These are phyloP conservation scores for Adelges cooleyi DNA, from an alignment of 1,140 invertebrate species.

Conservation along the genomic window DNA sequence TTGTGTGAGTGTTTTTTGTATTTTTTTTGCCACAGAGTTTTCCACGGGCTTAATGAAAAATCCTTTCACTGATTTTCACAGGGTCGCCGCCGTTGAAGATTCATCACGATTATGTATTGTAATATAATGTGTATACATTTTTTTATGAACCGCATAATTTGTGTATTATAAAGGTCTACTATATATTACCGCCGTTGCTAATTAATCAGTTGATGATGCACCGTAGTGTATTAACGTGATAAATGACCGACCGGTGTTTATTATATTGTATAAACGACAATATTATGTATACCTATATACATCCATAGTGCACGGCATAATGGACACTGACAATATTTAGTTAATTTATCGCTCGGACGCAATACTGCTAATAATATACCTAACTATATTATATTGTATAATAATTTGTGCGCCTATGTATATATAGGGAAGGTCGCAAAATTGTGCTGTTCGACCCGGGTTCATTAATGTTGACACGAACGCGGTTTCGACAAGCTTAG, in stretches of 20 bases:
- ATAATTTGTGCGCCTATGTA: neutral
- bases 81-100: neutral
- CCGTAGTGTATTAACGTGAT: slow-evolving; percentile 11
- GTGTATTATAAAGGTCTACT: no score
- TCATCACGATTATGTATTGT: no score
- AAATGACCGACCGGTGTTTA: slow-evolving; percentile 21
- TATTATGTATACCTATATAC: neutral
- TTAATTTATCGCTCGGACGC: slow-evolving; percentile 17
- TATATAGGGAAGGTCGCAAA: no score
- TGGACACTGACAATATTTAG: slow-evolving; percentile 20
- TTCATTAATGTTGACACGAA: no score
- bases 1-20: neutral
- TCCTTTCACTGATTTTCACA: slow-evolving; percentile 9
- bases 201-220: slow-evolving; percentile 17
- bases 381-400: neutral
- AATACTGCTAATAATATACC: neutral
- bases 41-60: neutral
- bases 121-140: no score
- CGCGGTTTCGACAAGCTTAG: no score
- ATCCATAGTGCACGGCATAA: neutral
- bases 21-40: neutral
- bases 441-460: no score
- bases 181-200: no score
- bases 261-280: neutral
- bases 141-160: no score